These are phyloP conservation scores for Tryphoninae sp. DNA, from an alignment of 2,888 invertebrate species.

Conservation along the genomic window DNA sequence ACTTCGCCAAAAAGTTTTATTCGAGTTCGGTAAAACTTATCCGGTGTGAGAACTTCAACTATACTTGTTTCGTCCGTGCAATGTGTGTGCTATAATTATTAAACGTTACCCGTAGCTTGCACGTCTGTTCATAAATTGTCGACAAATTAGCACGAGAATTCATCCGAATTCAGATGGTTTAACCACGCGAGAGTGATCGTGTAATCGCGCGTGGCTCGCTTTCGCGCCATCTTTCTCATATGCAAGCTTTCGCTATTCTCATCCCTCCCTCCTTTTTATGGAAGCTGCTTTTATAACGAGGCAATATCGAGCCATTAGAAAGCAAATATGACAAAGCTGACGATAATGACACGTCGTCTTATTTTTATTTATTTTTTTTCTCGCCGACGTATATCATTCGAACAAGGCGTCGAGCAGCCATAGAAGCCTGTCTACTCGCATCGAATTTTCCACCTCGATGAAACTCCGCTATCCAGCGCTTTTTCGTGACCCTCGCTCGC, in stretches of 20 bases:
- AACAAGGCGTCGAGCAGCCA: background rate
- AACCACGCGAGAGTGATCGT: background rate
- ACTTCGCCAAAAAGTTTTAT: constrained; percentile 20
- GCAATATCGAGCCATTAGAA: background rate
- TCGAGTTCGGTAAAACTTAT: background rate
- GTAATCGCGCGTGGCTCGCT: constrained; percentile 19
- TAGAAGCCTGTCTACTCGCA: background rate
- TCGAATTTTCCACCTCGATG: constrained; percentile 36
- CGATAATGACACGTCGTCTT: background rate
- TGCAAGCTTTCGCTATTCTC: background rate
- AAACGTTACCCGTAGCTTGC: background rate
- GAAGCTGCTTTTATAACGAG: background rate
- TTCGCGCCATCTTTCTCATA: background rate
- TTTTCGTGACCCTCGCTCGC: constrained; percentile 4
- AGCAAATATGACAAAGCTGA: constrained; percentile 25
- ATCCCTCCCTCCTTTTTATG: background rate
- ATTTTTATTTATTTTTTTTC: background rate
- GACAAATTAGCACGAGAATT: constrained; percentile 43
- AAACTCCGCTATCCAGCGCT: constrained; percentile 34
- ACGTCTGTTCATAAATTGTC: constrained; percentile 8
- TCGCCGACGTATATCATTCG: background rate
- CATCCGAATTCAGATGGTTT: background rate
- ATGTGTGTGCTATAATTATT: constrained; percentile 25
- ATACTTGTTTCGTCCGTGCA: background rate
- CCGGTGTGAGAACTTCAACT: background rate